A percentile compares a stretch with the other conserved stretches of the same genome.
phyloP scores from a whole-genome alignment of 2,888 invertebrate species.

The Drosophila helvetica region DNA sequence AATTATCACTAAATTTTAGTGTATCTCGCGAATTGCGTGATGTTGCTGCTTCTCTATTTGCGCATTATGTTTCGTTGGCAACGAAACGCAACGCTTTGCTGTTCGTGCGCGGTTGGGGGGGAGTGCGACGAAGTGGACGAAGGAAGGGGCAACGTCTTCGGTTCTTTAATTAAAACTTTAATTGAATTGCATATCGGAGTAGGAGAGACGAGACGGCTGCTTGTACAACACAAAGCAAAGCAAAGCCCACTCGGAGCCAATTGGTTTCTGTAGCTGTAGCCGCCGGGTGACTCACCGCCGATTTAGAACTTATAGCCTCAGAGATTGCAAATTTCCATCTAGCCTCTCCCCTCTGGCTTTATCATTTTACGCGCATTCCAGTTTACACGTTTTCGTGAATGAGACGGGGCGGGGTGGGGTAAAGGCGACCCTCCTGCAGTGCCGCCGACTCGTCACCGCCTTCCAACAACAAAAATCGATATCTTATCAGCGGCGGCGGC shows the following conservation, averaged over 20 bases:
- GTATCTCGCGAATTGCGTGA: conserved; percentile 23
- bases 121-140: background rate
- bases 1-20: background rate
- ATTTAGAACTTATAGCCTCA: conserved; percentile 32
- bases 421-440: conserved; percentile 1
- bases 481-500: conserved; percentile 61
- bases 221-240: conserved; percentile 1
- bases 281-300: conserved; percentile 58
- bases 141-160: conserved; percentile 3
- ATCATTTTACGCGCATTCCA: conserved; percentile 26
- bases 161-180: conserved; percentile 49
- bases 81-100: conserved; percentile 20
- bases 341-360: conserved; percentile 4
- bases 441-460: conserved; percentile 4
- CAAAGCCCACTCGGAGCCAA: background rate
- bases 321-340: conserved; percentile 25
- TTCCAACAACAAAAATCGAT: conserved; percentile 57
- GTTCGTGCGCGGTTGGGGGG: background rate
- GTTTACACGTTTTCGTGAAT: conserved; percentile 49
- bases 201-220: background rate
- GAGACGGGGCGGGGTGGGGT: no score
- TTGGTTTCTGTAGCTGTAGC: background rate
- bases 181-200: conserved; percentile 41
- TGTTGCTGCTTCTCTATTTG: conserved; percentile 15
- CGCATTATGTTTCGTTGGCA: conserved; percentile 51